Evolutionary conservation across 2,797 vertebrate species (phyloP).

Genomic region (Synanceia verrucosa): DNA sequence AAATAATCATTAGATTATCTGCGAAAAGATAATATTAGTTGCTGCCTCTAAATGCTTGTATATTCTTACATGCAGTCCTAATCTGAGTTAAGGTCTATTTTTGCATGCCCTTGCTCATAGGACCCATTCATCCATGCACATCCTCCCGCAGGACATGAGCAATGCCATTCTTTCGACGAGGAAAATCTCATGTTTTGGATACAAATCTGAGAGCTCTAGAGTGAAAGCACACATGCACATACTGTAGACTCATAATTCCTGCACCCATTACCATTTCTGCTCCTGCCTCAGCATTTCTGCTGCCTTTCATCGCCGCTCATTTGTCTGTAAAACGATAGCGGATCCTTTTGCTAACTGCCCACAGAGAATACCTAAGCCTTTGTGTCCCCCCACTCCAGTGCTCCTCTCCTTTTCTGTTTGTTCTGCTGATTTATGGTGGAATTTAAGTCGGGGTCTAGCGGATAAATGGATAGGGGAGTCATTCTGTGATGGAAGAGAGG

Average conservation of each 20-base stretch:
- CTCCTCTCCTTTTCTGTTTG: constrained; percentile 58
- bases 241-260: constrained; percentile 35
- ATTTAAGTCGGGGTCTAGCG: constrained; percentile 54
- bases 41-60: background rate
- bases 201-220: constrained; percentile 50
- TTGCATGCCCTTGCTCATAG: constrained; percentile 17
- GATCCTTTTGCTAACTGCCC: constrained; percentile 53
- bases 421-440: constrained; percentile 69
- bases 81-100: constrained; percentile 19
- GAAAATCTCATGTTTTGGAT: constrained; percentile 62
- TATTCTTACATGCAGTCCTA: background rate
- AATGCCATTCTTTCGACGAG: constrained; percentile 30
- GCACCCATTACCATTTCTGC: constrained; percentile 48
- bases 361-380: constrained; percentile 55
- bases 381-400: constrained; percentile 36
- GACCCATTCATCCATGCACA: constrained; percentile 24
- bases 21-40: background rate
- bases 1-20: background rate
- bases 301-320: constrained; percentile 63
- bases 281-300: constrained; percentile 51
- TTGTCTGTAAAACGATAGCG: constrained; percentile 66
- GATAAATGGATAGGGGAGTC: constrained; percentile 61
- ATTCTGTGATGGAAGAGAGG: constrained; percentile 58
- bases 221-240: constrained; percentile 31
- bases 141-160: constrained; percentile 42